Percentiles rank a stretch among this genome's conserved stretches.
These are phyloP conservation scores for Andrena hattorfiana DNA, from an alignment of 2,888 invertebrate genomes.

Conservation along the genomic window DNA sequence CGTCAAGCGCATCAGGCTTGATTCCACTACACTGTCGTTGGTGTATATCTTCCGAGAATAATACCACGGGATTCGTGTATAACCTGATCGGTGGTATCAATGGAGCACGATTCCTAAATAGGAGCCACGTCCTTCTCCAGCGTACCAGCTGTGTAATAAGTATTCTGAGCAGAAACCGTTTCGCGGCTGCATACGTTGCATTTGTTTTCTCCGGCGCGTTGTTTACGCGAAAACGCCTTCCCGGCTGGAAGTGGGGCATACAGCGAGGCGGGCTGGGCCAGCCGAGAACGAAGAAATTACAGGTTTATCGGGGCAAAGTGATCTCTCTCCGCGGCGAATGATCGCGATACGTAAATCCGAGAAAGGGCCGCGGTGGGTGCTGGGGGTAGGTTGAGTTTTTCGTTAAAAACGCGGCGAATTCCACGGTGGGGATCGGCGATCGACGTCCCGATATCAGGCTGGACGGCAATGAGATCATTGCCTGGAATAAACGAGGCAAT, in stretches of 20 bases:
- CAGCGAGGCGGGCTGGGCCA: conserved; percentile 19
- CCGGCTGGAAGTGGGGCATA: conserved; percentile 41
- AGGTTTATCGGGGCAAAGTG: conserved; percentile 51
- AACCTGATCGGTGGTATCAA: background rate
- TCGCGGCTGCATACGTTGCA: background rate
- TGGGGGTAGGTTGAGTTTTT: conserved; percentile 26
- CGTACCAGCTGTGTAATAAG: background rate
- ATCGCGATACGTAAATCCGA: conserved; percentile 44
- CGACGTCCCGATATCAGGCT: conserved; percentile 65
- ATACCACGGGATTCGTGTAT: background rate
- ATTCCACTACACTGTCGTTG: background rate
- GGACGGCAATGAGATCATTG: conserved; percentile 83
- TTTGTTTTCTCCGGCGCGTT: conserved; percentile 24
- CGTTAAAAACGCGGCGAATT: conserved; percentile 41
- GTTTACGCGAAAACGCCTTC: conserved; percentile 41
- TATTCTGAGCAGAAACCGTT: background rate
- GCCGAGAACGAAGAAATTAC: conserved; percentile 45
- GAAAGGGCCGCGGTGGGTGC: background rate
- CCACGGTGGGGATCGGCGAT: conserved; percentile 44
- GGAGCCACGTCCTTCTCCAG: background rate
- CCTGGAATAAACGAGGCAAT: conserved; percentile 83
- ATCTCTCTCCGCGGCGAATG: conserved; percentile 24
- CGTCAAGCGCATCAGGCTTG: background rate
- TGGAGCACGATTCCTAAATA: background rate
- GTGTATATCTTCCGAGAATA: background rate